Conservation (phyloP, 2,797 vertebrate genomes). For the Kryptopterus vitreolus region DNA sequence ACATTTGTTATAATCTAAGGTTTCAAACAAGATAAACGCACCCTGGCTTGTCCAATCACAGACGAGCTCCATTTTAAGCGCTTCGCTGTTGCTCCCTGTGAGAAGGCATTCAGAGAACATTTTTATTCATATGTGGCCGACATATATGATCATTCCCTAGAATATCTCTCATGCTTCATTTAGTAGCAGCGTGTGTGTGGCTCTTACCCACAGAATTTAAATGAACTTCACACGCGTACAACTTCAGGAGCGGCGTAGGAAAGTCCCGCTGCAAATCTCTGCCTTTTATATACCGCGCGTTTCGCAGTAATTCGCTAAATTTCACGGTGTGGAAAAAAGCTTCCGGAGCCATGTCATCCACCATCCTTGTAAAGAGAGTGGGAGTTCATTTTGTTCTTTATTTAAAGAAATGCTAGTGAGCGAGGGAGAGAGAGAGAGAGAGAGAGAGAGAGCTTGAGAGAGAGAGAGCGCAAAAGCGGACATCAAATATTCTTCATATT, state of each 20-base stretch:
- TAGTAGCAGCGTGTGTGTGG: background rate
- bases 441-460: constrained; percentile 1
- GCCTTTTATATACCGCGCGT: background rate
- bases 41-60: background rate
- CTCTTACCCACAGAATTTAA: background rate
- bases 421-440: background rate
- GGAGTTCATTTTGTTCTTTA: background rate
- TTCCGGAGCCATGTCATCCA: background rate
- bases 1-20: background rate
- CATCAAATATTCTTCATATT: constrained; percentile 6
- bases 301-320: background rate
- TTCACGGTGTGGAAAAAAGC: background rate
- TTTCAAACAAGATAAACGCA: background rate
- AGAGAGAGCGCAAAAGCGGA: background rate
- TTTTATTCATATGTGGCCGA: background rate
- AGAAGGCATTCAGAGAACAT: background rate
- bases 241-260: background rate
- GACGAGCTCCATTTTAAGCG: background rate
- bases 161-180: constrained; percentile 5
- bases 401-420: constrained; percentile 3
- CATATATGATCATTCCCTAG: background rate
- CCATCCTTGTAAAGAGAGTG: background rate
- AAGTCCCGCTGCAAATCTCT: background rate
- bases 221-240: background rate
- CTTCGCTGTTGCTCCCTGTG: background rate